A percentile compares a stretch with the other conserved stretches of the same genome.
Evolutionary conservation across 2,797 vertebrate genomes (phyloP).

Genomic region (Mormyrops attenuatus): DNA sequence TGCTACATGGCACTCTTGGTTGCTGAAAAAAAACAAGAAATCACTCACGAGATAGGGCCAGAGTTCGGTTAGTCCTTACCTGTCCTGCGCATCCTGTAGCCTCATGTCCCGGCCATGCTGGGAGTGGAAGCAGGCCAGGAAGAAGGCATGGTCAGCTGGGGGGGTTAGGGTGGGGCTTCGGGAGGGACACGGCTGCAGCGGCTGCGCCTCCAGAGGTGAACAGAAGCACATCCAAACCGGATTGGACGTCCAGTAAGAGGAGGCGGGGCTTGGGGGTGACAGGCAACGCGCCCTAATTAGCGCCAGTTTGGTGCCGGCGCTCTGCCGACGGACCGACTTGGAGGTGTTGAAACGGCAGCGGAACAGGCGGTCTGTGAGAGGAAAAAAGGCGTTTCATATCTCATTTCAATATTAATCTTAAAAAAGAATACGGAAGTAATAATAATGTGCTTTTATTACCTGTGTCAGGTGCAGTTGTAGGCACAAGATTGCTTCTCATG

Average conservation of each 20-base stretch:
- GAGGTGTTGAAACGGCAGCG: conserved; percentile 72
- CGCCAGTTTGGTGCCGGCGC: conserved; percentile 63
- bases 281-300: conserved; percentile 65
- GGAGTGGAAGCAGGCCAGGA: conserved; percentile 65
- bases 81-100: conserved; percentile 59
- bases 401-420: neutral
- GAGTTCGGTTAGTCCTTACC: conserved; percentile 40
- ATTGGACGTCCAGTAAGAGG: conserved; percentile 67
- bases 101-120: conserved; percentile 60
- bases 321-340: conserved; percentile 65
- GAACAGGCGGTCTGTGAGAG: conserved; percentile 61
- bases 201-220: conserved; percentile 55
- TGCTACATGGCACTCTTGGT: neutral
- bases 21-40: neutral
- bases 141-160: conserved; percentile 54
- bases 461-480: conserved; percentile 52
- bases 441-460: conserved; percentile 44
- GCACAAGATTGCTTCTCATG: conserved; percentile 61
- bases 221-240: conserved; percentile 70
- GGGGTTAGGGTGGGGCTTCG: conserved; percentile 51
- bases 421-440: neutral
- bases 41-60: neutral
- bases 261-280: conserved; percentile 49
- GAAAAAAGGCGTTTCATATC: neutral
- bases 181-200: conserved; percentile 23